Conservation (phyloP, 1,140 invertebrate species). For the Drosophila rhopaloa region DNA sequence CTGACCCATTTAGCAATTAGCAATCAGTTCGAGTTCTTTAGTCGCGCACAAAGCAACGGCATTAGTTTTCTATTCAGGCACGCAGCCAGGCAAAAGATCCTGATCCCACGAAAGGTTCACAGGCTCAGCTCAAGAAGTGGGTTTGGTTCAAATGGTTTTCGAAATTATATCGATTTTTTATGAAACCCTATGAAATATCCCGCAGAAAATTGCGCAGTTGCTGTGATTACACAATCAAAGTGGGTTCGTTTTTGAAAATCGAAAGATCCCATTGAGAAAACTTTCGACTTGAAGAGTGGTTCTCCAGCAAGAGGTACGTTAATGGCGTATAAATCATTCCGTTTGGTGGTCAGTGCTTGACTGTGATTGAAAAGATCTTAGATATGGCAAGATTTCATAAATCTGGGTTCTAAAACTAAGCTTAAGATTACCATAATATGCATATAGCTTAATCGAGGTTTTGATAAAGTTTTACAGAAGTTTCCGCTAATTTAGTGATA, state of each 20-base stretch:
- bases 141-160: constrained; percentile 17
- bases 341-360: constrained; percentile 6
- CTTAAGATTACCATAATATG: background rate
- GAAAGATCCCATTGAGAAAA: constrained; percentile 10
- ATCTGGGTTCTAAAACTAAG: no score
- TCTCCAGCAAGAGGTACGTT: constrained; percentile 55
- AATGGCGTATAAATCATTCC: no score
- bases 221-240: constrained; percentile 65
- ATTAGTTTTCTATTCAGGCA: constrained; percentile 49
- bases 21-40: constrained; percentile 67
- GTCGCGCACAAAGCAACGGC: constrained; percentile 70
- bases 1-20: constrained; percentile 70
- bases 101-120: constrained; percentile 12
- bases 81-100: constrained; percentile 44
- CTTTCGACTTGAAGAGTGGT: constrained; percentile 7
- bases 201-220: constrained; percentile 78
- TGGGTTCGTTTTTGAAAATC: constrained; percentile 15
- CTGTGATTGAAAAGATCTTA: background rate
- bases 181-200: constrained; percentile 11
- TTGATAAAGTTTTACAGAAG: background rate
- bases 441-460: background rate
- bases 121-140: constrained; percentile 50
- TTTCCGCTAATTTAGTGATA: background rate
- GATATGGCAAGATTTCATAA: background rate
- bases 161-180: background rate